Evolutionary conservation across 2,888 invertebrate genomes (phyloP), one percentile per base, ranked within the genome.

Genomic region (Lithophane semibrunnea): DNA sequence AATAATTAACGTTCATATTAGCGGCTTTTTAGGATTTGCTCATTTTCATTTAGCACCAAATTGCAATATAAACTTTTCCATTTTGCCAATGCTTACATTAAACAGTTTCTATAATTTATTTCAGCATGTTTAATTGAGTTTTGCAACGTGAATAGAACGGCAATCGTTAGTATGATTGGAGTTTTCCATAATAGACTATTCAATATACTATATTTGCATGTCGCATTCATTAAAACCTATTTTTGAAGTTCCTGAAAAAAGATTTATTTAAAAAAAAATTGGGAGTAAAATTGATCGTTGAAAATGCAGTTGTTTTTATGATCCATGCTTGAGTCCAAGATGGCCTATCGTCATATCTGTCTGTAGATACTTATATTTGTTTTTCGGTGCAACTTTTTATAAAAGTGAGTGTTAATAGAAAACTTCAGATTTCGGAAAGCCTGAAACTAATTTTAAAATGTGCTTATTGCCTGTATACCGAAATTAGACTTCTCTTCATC

Each of bases 151-250:
- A 77, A 77, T 63, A 56, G 21, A 54, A 49, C 54, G 13, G 24
- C 54, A 16, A 52, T 75, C 24, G 44, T 77, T 24, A 18, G 69
- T 77, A 21, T 77, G 24, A 77, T 77, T 77, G 44, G 21, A 42
- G 16, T 77, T 77, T 37, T 49, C 44, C 16, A 13, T 68, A 52
- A 61, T 21, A 77, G 54, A 54, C 3, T 21, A 54, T 76, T 61
- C 18, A 77, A 47, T 76, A 0, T 29, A 42, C 37, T 8, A 29
- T 67, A n/a, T 37, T 56, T 58, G 12, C 49, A 42, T 49, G 42
- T 58, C 3, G 21, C 16, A 49, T 21, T 37, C 21, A 42, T 56
- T 49, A 0, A 21, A 21, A 42, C 5, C 5, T 49, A 21, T 56
- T 7, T 74, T 74, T 10, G 21, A 52, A 37, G n/a, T 13, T 10